A percentile compares a stretch with the other conserved stretches of the same genome.
phyloP scores from a whole-genome alignment of 2,888 invertebrate species.

The Campoplex nolae region DNA sequence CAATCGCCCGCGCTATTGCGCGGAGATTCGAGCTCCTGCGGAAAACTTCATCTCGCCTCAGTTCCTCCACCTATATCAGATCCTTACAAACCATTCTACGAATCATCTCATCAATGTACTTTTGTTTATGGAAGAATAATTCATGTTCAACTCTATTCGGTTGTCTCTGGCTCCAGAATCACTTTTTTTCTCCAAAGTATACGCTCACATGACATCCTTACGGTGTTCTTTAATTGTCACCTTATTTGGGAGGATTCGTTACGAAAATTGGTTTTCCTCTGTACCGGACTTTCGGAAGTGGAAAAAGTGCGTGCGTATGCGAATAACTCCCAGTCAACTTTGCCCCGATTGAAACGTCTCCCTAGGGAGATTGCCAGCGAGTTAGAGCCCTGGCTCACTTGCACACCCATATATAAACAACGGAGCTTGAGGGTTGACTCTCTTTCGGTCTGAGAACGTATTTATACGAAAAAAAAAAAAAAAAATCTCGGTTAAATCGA shows the following conservation, averaged over 20 bases:
- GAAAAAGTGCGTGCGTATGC: constrained; percentile 64
- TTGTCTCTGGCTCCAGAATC: no score
- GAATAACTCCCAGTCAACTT: constrained; percentile 57
- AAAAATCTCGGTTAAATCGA: constrained; percentile 62
- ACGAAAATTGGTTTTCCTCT: constrained; percentile 44
- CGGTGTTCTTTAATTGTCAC: constrained; percentile 26
- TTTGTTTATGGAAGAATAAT: no score
- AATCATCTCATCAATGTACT: no score
- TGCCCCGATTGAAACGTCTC: constrained; percentile 78
- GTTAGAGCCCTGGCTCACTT: constrained; percentile 31
- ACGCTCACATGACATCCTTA: background rate
- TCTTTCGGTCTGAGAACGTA: constrained; percentile 31
- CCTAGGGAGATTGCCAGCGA: constrained; percentile 68
- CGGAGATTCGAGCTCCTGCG: background rate
- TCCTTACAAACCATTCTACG: background rate
- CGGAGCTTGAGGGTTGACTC: constrained; percentile 52
- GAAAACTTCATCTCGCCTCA: background rate
- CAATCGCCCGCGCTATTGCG: background rate
- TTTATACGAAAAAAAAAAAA: constrained; percentile 1
- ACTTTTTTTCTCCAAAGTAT: background rate
- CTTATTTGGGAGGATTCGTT: background rate
- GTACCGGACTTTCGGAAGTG: constrained; percentile 35
- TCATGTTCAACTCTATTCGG: no score
- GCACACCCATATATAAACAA: constrained; percentile 45
- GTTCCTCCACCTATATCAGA: no score